Evolutionary conservation across 1,140 invertebrate species (phyloP), one percentile per base, ranked within the genome.

Genomic region (Drosophila yakuba): DNA sequence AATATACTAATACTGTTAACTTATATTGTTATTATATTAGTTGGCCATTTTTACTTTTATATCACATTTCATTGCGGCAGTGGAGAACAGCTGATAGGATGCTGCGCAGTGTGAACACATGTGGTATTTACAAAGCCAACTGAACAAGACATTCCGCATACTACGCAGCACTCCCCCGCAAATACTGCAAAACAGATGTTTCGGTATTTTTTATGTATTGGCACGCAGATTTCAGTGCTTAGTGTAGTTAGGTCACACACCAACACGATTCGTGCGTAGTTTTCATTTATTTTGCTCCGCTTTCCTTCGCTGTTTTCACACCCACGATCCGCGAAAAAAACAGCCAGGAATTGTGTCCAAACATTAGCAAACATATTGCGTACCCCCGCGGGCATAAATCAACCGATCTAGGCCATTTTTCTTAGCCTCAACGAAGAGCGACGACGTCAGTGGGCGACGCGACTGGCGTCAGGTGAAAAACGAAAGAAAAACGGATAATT

Each of bases 221-320:
- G 50, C 15, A 52, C 17, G 15, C 50, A 36, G 32, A 36, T 15
- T 50, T 36, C 11, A 8, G 10, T 2, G 4, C 0, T 32, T 28
- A 28, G 3, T 14, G 50, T 20, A 35, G 32, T 52, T 52, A 14
- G 63, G 58, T 48, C 43, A 48, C 63, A 63, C 43, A 17, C 15
- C 15, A 17, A 17, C 41, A 36, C 32, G 41, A 43, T 23, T 68
- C 47, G 38, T 41, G 12, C 68, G 68, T 72, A 72, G 72, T 72
- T 59, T 59, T 35, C 63, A 71, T 71, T 71, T 71, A 71, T 71
- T 73, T 73, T 72, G 47, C 39, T 62, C 60, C 41, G 60, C 47
- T 73, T 73, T 73, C 47, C 47, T 45, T 51, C 54, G 52, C 55
- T 47, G 32, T 73, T 60, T 69, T 73, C 45, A 39, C 52, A 72